Evolutionary conservation across 1,140 invertebrate genomes (phyloP).

Genomic region (Lanistes nyassanus): DNA sequence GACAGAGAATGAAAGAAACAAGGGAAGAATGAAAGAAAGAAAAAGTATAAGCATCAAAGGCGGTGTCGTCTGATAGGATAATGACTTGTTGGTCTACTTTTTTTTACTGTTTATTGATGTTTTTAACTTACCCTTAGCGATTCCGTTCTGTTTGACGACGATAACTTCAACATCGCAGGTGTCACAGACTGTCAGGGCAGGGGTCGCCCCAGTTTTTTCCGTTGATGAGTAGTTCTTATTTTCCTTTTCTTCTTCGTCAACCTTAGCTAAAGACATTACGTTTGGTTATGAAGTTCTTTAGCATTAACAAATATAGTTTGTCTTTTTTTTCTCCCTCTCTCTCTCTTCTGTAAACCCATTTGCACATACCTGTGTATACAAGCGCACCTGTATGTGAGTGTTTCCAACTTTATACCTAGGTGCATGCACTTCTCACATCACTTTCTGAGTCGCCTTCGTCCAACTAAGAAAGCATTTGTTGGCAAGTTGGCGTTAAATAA

Average conservation of each 20-base stretch:
- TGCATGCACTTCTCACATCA: neutral
- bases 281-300: too few species aligned
- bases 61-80: neutral
- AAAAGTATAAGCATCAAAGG: neutral
- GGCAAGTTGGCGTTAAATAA: too few species aligned
- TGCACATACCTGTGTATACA: neutral
- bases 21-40: neutral
- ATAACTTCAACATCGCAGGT: neutral
- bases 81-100: neutral
- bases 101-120: too few species aligned
- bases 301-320: too few species aligned
- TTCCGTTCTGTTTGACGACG: neutral
- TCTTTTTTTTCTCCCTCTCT: neutral
- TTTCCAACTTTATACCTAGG: neutral
- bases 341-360: neutral
- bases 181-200: neutral
- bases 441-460: neutral
- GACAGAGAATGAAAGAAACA: neutral
- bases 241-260: neutral
- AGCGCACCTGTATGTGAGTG: conserved; percentile 8
- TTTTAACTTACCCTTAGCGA: too few species aligned
- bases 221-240: neutral
- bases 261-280: neutral
- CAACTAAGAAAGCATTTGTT: too few species aligned
- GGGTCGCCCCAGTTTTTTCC: neutral